Evolutionary conservation across 2,113 vertebrate species (phyloP).

Genomic region (Etheostoma cragini): DNA sequence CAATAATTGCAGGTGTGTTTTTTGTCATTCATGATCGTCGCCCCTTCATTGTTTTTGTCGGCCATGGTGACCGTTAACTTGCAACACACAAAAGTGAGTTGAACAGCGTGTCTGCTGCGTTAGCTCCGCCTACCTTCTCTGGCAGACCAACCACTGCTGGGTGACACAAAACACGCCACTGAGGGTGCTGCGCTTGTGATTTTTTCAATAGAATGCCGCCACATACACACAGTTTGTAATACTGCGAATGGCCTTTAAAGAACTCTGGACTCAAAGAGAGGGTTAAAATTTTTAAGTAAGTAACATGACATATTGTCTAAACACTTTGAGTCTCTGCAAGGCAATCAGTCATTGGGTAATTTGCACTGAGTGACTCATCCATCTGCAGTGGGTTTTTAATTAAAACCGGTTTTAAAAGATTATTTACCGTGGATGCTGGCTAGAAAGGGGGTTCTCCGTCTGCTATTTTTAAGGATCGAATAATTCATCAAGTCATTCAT

Average conservation of each 20-base stretch:
- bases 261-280: background rate
- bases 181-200: too few species aligned
- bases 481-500: conserved; percentile 1
- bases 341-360: conserved; percentile 14
- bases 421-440: background rate
- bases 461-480: background rate
- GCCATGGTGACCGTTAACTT: too few species aligned
- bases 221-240: too few species aligned
- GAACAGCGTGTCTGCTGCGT: too few species aligned
- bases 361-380: conserved; percentile 11
- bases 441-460: conserved; percentile 6
- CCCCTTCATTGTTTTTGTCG: too few species aligned
- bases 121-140: too few species aligned
- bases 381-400: conserved; percentile 21
- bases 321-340: background rate
- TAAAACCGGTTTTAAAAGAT: conserved; percentile 3
- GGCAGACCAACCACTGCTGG: too few species aligned
- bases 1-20: too few species aligned
- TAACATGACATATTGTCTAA: conserved; percentile 1
- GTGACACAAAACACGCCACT: too few species aligned
- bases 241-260: background rate
- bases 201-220: too few species aligned
- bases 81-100: too few species aligned
- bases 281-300: background rate
- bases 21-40: too few species aligned